Evolutionary conservation across 2,113 vertebrate genomes (phyloP).

Genomic region (Myxocyprinus asiaticus): DNA sequence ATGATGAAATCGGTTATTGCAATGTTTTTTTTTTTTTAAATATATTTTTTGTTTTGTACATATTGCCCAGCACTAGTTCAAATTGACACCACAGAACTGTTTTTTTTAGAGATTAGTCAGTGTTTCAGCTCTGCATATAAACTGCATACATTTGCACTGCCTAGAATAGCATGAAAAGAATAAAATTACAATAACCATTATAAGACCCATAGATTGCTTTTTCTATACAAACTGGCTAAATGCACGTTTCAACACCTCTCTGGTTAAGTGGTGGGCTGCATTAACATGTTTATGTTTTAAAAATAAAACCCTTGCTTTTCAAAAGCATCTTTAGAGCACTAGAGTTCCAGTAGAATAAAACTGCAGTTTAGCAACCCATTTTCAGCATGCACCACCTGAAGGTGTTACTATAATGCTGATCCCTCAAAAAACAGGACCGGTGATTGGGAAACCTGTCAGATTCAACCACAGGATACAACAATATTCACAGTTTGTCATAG

Average conservation of each 20-base stretch:
- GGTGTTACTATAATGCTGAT: constrained; percentile 17
- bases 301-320: not conserved
- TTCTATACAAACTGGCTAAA: not conserved
- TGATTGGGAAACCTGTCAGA: constrained; percentile 35
- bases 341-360: constrained; percentile 6
- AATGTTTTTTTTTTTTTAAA: no score
- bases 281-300: not conserved
- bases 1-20: no score
- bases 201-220: not conserved
- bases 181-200: constrained; percentile 14
- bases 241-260: constrained; percentile 21
- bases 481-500: constrained; percentile 28
- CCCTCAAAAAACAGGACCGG: constrained; percentile 26
- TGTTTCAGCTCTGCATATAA: not conserved
- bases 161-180: not conserved
- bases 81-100: not conserved
- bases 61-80: no score
- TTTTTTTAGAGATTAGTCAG: not conserved
- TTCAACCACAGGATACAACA: constrained; percentile 10
- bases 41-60: no score
- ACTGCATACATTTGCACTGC: constrained; percentile 2
- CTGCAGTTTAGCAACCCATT: constrained; percentile 17
- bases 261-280: constrained; percentile 1
- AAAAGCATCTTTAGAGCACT: not conserved
- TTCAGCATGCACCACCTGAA: not conserved